phyloP scores from a whole-genome alignment of 2,888 invertebrate species.

The Rotaria magnacalcarata region DNA sequence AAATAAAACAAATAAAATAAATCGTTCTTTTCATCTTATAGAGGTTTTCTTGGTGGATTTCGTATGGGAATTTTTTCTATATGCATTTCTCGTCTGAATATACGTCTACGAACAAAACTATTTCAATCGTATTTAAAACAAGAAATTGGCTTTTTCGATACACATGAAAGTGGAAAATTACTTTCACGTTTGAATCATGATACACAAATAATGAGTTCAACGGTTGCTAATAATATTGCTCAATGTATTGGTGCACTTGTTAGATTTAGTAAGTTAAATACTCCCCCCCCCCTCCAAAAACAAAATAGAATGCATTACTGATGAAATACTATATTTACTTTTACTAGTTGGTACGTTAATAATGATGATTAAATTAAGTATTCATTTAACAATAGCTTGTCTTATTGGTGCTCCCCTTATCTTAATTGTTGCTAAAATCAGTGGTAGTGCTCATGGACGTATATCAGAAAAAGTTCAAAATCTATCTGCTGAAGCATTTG shows the following conservation, averaged over 20 bases:
- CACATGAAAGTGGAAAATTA: conserved; percentile 58
- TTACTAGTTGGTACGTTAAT: conserved; percentile 54
- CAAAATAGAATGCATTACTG: not conserved
- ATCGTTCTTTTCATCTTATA: conserved; percentile 40
- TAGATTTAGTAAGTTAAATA: not conserved
- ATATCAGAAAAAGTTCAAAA: conserved; percentile 55
- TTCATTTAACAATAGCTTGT: conserved; percentile 58
- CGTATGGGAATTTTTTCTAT: conserved; percentile 57
- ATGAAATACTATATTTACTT: not conserved
- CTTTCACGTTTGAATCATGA: conserved; percentile 60
- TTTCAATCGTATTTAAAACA: conserved; percentile 4
- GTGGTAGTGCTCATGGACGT: conserved; percentile 57
- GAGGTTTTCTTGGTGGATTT: conserved; percentile 55
- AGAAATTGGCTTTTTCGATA: conserved; percentile 54
- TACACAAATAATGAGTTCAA: conserved; percentile 58
- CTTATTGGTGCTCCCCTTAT: conserved; percentile 59
- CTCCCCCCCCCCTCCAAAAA: no score
- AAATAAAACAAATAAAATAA: not conserved
- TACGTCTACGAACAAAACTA: conserved; percentile 54
- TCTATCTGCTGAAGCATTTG: conserved; percentile 58
- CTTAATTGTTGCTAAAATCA: conserved; percentile 56
- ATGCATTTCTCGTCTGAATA: conserved; percentile 54
- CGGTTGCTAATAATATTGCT: not conserved
- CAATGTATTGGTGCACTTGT: not conserved
- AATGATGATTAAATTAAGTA: conserved; percentile 59